These are phyloP conservation scores for Bergia puertoricense DNA, from an alignment of 92 coral and sea anemone species.

Conservation along the genomic window DNA sequence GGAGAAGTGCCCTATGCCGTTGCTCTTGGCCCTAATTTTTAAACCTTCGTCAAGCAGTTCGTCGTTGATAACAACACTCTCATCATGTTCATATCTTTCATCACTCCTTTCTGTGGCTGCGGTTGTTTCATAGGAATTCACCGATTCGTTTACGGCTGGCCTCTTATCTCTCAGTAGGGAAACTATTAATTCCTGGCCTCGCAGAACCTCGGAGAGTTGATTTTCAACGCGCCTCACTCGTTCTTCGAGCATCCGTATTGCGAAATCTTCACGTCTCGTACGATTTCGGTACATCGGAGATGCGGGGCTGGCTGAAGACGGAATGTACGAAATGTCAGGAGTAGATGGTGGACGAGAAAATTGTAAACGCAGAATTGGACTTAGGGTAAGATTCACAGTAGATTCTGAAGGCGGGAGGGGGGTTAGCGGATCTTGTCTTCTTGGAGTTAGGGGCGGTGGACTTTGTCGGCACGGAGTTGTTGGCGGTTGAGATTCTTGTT, in stretches of 20 bases:
- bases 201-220: neutral
- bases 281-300: no score
- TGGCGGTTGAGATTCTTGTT: no score
- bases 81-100: neutral
- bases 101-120: neutral
- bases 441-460: no score
- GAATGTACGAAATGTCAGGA: no score
- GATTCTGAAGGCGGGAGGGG: no score
- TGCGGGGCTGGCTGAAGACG: no score
- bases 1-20: neutral
- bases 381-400: no score
- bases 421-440: no score
- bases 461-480: no score
- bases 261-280: no score
- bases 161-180: neutral
- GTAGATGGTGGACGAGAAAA: no score
- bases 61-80: neutral
- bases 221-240: neutral
- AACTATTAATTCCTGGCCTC: neutral
- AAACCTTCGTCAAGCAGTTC: conserved; percentile 1
- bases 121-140: neutral
- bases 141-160: neutral
- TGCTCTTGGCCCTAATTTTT: neutral
- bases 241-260: neutral
- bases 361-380: no score